Evolutionary conservation across 2,888 invertebrate genomes (phyloP).

Genomic region (Andrena bicolor): DNA sequence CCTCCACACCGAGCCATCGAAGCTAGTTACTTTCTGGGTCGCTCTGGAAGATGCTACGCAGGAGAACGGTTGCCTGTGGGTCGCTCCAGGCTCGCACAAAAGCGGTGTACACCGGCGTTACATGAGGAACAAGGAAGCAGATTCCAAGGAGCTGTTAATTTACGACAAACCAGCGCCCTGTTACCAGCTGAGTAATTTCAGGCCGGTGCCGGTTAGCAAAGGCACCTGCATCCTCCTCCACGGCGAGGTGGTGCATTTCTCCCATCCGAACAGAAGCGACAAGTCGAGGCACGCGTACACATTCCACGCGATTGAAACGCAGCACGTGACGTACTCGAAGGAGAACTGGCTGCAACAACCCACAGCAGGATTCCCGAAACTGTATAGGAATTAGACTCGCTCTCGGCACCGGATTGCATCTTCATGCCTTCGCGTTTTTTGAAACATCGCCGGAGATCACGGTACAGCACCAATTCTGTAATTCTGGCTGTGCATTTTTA

Average conservation of each 20-base stretch:
- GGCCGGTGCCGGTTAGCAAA: conserved; percentile 92
- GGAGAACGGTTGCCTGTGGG: conserved; percentile 98
- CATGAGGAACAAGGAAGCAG: conserved; percentile 89
- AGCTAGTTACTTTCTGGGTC: conserved; percentile 96
- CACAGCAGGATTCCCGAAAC: conserved; percentile 89
- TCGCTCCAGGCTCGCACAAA: conserved; percentile 96
- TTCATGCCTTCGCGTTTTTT: background rate
- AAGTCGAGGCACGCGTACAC: conserved; percentile 97
- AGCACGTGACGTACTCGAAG: conserved; percentile 90
- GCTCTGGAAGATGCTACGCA: conserved; percentile 96
- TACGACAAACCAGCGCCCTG: conserved; percentile 90
- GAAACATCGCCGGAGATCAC: conserved; percentile 19
- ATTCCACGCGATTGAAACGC: conserved; percentile 95
- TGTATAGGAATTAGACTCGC: conserved; percentile 87
- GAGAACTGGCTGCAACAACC: conserved; percentile 96
- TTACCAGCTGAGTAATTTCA: conserved; percentile 91
- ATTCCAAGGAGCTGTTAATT: conserved; percentile 87
- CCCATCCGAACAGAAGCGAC: conserved; percentile 93
- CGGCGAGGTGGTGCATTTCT: conserved; percentile 97
- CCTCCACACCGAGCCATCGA: conserved; percentile 93
- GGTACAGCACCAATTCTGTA: conserved; percentile 20
- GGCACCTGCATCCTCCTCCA: conserved; percentile 96
- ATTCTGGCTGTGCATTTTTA: conserved; percentile 63
- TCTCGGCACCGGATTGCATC: background rate
- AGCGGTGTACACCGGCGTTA: conserved; percentile 91